These are phyloP conservation scores for Echiichthys vipera DNA, from an alignment of 2,797 vertebrate species.

Conservation along the genomic window DNA sequence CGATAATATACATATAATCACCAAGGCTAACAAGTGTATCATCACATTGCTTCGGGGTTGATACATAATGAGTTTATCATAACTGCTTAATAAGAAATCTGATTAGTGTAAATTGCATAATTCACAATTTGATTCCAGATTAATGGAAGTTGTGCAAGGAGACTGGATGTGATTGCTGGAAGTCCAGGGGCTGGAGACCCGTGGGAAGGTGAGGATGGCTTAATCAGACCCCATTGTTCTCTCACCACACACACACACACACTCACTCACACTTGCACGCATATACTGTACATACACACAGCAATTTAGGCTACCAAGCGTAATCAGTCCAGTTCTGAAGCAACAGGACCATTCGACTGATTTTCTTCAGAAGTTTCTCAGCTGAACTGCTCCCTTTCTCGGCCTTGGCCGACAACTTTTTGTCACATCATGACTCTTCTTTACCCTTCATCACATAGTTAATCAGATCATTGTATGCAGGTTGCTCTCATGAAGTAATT, in stretches of 20 bases:
- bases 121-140: slow-evolving; percentile 56
- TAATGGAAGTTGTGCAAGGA: slow-evolving; percentile 39
- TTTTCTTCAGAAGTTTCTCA: slow-evolving; percentile 17
- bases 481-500: no score
- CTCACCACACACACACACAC: slow-evolving; percentile 11
- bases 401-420: neutral
- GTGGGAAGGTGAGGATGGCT: slow-evolving; percentile 41
- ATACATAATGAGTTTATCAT: slow-evolving; percentile 46
- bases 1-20: slow-evolving; percentile 38
- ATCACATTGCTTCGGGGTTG: slow-evolving; percentile 4
- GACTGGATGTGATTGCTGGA: slow-evolving; percentile 51
- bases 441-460: neutral
- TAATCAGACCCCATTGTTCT: slow-evolving; percentile 74
- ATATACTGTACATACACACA: neutral
- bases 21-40: slow-evolving; percentile 16
- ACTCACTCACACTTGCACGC: neutral
- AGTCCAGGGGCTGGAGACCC: slow-evolving; percentile 44
- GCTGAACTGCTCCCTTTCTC: neutral
- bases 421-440: neutral
- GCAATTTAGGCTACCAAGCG: slow-evolving; percentile 23
- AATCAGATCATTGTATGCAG: slow-evolving; percentile 8
- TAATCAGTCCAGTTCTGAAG: slow-evolving; percentile 53
- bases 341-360: slow-evolving; percentile 25
- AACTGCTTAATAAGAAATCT: slow-evolving; percentile 33
- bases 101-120: slow-evolving; percentile 62